A percentile compares a stretch with the other conserved stretches of the same genome.
These are phyloP conservation scores for Catostomus latipinnis DNA, from an alignment of 2,797 vertebrate species.

Conservation along the genomic window DNA sequence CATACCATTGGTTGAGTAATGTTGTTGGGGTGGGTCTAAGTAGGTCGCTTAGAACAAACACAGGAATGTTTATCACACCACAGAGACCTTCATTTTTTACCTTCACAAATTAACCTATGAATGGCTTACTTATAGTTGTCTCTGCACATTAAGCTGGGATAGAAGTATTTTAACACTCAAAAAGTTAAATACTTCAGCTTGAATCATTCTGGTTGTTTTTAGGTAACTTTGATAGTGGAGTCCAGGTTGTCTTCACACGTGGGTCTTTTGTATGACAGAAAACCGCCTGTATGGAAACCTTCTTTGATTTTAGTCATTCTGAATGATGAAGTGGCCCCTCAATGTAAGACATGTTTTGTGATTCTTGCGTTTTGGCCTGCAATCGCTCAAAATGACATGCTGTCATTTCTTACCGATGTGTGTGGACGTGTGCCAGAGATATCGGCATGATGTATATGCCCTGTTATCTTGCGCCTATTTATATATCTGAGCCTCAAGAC, in stretches of 20 bases:
- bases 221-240: background rate
- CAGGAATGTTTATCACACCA: too few relatives aligned
- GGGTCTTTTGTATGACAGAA: background rate
- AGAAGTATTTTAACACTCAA: too few relatives aligned
- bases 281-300: background rate
- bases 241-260: background rate
- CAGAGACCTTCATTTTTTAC: too few relatives aligned
- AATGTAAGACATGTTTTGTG: constrained; percentile 63
- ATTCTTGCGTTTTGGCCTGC: constrained; percentile 64
- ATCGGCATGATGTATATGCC: constrained; percentile 66
- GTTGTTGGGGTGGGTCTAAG: too few relatives aligned
- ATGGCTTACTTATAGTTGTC: too few relatives aligned
- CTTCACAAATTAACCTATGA: too few relatives aligned
- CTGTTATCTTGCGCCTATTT: constrained; percentile 67
- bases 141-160: too few relatives aligned
- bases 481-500: constrained; percentile 60
- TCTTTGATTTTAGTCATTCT: constrained; percentile 44
- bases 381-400: constrained; percentile 62
- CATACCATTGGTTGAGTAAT: too few relatives aligned
- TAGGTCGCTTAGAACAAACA: too few relatives aligned
- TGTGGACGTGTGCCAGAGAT: constrained; percentile 37
- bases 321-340: constrained; percentile 61
- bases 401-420: constrained; percentile 61
- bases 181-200: background rate
- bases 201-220: background rate